phyloP scores from a whole-genome alignment of 2,888 invertebrate genomes.

The Oscheius sp. region DNA sequence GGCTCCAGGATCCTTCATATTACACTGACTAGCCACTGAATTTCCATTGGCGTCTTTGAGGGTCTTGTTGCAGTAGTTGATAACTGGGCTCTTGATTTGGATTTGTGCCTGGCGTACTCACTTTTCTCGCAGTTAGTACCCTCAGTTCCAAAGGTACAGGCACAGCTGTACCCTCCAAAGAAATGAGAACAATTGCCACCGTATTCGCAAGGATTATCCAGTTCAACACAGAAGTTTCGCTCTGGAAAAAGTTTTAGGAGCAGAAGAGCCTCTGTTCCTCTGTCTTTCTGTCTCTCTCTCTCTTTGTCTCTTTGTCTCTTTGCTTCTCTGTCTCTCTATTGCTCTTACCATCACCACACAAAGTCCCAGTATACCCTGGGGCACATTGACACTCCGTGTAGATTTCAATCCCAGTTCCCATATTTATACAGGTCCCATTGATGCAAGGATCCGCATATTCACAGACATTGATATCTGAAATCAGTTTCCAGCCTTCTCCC shows the following conservation, averaged over 20 bases:
- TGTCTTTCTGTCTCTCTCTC: no score
- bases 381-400: conserved; percentile 14
- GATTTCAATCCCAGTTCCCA: conserved; percentile 8
- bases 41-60: background rate
- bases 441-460: conserved; percentile 21
- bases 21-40: conserved; percentile 6
- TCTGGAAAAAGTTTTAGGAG: background rate
- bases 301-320: no score
- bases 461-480: conserved; percentile 17
- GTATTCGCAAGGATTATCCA: conserved; percentile 42
- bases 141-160: background rate
- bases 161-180: conserved; percentile 1
- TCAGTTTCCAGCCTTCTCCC: background rate
- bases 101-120: background rate
- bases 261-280: no score
- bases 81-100: background rate
- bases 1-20: conserved; percentile 23
- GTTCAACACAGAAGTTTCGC: conserved; percentile 32
- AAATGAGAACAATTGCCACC: conserved; percentile 43
- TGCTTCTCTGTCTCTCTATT: no score
- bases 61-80: conserved; percentile 1
- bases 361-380: conserved; percentile 1
- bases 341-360: conserved; percentile 10
- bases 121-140: conserved; percentile 7
- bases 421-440: conserved; percentile 6